phyloP scores from a whole-genome alignment of 1,140 invertebrate species.

The Asobara japonica region DNA sequence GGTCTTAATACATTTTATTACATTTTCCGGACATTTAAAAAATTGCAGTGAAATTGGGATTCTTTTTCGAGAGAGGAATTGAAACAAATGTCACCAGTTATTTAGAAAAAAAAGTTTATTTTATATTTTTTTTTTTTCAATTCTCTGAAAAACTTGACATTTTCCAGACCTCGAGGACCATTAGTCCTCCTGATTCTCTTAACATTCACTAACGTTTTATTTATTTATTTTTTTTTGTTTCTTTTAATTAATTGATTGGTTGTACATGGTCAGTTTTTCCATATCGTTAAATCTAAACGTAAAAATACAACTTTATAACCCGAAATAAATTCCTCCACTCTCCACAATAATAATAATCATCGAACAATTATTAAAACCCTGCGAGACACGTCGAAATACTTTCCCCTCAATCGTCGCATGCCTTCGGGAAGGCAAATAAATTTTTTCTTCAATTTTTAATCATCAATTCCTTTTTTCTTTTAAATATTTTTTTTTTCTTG shows the following conservation, averaged over 20 bases:
- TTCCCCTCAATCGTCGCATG: background rate
- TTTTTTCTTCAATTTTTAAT: background rate
- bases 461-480: background rate
- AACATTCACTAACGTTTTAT: conserved; percentile 12
- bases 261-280: conserved; percentile 9
- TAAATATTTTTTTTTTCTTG: background rate
- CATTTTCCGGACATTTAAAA: too few species aligned
- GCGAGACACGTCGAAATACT: background rate
- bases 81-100: background rate
- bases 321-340: background rate
- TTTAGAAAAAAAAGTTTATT: conserved; percentile 17
- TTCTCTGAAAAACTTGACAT: conserved; percentile 4
- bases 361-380: conserved; percentile 1
- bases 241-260: conserved; percentile 12
- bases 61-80: too few species aligned
- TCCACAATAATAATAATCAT: background rate
- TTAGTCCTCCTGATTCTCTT: background rate
- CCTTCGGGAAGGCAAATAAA: background rate
- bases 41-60: background rate
- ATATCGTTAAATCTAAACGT: conserved; percentile 14
- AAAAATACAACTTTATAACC: background rate
- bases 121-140: conserved; percentile 8
- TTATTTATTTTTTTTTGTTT: background rate
- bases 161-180: background rate
- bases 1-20: too few species aligned